Conservation (phyloP, 2,113 vertebrate species). For the Brevimyrus niger region DNA sequence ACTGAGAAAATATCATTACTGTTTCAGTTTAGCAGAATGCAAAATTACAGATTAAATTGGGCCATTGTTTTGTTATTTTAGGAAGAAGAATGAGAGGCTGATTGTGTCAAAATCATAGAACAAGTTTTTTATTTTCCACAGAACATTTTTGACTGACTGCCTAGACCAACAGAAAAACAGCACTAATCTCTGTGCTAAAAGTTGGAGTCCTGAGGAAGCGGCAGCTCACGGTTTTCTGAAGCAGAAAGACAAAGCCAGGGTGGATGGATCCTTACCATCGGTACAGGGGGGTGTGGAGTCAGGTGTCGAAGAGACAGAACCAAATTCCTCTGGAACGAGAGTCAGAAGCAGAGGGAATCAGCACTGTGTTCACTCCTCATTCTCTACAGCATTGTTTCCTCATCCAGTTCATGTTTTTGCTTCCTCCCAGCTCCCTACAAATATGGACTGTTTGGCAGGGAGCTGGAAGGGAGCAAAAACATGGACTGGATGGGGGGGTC, state of each 20-base stretch:
- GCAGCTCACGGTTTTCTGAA: neutral
- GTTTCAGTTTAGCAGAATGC: neutral
- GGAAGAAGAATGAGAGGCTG: neutral
- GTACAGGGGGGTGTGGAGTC: conserved; percentile 68
- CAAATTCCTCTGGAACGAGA: conserved; percentile 64
- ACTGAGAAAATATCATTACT: neutral
- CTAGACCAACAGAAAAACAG: neutral
- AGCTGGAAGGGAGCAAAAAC: neutral
- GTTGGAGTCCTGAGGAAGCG: neutral
- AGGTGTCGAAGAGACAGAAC: conserved; percentile 65
- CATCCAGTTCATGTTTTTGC: neutral
- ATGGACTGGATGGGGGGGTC: neutral
- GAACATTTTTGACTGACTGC: neutral
- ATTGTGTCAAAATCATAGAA: neutral
- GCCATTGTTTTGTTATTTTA: neutral
- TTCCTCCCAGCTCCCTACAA: neutral
- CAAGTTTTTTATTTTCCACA: neutral
- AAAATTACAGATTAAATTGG: neutral
- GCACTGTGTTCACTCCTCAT: neutral
- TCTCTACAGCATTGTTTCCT: neutral
- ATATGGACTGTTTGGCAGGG: neutral
- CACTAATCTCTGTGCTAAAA: neutral
- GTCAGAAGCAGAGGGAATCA: neutral
- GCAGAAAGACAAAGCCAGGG: neutral
- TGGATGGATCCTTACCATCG: conserved; percentile 51